Conservation (phyloP, 2,113 vertebrate genomes). For the Callipepla californica region DNA sequence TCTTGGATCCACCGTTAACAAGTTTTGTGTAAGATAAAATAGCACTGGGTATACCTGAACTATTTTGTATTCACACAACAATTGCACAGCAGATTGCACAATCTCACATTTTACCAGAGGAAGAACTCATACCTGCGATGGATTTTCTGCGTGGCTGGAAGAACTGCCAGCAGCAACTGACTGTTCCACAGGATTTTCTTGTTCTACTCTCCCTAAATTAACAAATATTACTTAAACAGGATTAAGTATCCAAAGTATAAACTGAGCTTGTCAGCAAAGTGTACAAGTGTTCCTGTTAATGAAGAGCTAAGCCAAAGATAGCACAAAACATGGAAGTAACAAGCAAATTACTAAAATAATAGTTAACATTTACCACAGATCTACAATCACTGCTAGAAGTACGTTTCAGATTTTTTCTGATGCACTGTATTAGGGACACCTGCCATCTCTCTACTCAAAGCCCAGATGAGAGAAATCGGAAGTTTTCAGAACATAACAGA, state of each 20-base stretch:
- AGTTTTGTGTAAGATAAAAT: background rate
- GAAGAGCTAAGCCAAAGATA: conserved; percentile 12
- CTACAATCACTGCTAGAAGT: background rate
- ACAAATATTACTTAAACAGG: conserved; percentile 1
- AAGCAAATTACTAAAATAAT: background rate
- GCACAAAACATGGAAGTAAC: background rate
- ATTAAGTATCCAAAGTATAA: conserved; percentile 12
- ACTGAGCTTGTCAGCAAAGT: background rate
- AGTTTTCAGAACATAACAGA: background rate
- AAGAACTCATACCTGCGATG: conserved; percentile 61
- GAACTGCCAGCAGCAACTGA: conserved; percentile 49
- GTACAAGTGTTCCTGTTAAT: background rate
- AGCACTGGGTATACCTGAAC: background rate
- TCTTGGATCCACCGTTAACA: background rate
- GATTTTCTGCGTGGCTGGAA: conserved; percentile 61
- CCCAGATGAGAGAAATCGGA: background rate
- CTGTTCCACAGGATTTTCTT: conserved; percentile 28
- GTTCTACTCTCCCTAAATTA: conserved; percentile 73
- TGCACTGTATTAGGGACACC: background rate
- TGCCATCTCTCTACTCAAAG: background rate
- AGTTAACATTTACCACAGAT: background rate
- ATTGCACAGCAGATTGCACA: background rate
- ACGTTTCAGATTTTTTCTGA: background rate
- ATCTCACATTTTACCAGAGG: background rate
- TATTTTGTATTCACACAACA: background rate